Percentiles rank a stretch among this genome's conserved stretches.
These are phyloP conservation scores for Papilio protenor DNA, from an alignment of 2,888 invertebrate genomes.

Conservation along the genomic window DNA sequence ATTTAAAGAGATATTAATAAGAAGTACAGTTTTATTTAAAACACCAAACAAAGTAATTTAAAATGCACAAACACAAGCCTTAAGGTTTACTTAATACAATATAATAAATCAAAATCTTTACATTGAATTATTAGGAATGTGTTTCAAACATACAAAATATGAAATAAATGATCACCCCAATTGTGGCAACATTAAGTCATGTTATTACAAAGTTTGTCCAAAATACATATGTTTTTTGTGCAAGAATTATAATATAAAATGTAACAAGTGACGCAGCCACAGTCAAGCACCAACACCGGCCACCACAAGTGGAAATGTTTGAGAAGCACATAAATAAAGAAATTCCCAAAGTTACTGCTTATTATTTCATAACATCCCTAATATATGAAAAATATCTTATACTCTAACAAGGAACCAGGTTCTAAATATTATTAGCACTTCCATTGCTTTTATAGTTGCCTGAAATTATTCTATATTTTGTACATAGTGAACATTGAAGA, in stretches of 20 bases:
- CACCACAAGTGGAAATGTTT: not conserved
- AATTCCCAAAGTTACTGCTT: not conserved
- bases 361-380: not conserved
- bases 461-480: not conserved
- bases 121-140: not conserved
- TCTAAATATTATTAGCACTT: not conserved
- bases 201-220: not conserved
- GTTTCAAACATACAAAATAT: not conserved
- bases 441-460: not conserved
- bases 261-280: not conserved
- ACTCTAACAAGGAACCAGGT: constrained; percentile 5
- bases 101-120: not conserved
- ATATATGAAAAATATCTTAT: constrained; percentile 14
- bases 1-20: not conserved
- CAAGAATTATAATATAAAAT: not conserved
- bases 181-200: not conserved
- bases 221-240: not conserved
- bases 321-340: not conserved
- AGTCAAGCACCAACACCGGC: not conserved
- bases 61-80: not conserved
- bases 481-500: not conserved
- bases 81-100: not conserved
- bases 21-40: not conserved
- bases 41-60: not conserved
- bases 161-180: not conserved